Percentiles rank a stretch among this genome's conserved stretches.
These are phyloP conservation scores for Leptopilina boulardi DNA, from an alignment of 1,140 invertebrate species.

Conservation along the genomic window DNA sequence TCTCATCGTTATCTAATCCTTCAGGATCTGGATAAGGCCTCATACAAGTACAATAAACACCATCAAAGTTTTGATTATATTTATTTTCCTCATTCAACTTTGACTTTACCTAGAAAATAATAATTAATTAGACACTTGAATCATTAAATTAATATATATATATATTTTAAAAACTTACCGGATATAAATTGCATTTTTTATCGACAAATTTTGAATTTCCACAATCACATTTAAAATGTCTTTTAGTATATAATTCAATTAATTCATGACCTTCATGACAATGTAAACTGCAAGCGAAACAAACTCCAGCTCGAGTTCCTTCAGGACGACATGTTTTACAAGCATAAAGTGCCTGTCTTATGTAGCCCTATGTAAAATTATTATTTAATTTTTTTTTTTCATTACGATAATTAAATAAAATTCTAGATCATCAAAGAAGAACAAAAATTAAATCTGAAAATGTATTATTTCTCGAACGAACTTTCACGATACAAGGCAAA, in stretches of 20 bases:
- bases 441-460: too few species aligned
- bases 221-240: conserved; percentile 97
- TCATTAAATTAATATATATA: background rate
- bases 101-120: conserved; percentile 23
- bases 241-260: conserved; percentile 97
- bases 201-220: conserved; percentile 91
- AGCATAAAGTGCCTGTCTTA: conserved; percentile 96
- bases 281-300: conserved; percentile 94
- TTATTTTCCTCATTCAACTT: conserved; percentile 83
- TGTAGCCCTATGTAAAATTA: conserved; percentile 86
- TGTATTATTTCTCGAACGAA: too few species aligned
- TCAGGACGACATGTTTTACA: conserved; percentile 91
- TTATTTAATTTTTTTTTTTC: too few species aligned
- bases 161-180: conserved; percentile 70
- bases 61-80: conserved; percentile 98
- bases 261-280: conserved; percentile 98
- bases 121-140: conserved; percentile 37
- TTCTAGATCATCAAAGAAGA: background rate
- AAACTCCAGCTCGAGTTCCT: conserved; percentile 87
- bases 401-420: too few species aligned
- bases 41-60: conserved; percentile 94
- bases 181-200: conserved; percentile 84
- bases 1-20: conserved; percentile 87
- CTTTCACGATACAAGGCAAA: too few species aligned
- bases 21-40: conserved; percentile 96